Evolutionary conservation across 2,113 vertebrate genomes (phyloP), one percentile per base, ranked within the genome.

Genomic region (Falcunculus frontatus): DNA sequence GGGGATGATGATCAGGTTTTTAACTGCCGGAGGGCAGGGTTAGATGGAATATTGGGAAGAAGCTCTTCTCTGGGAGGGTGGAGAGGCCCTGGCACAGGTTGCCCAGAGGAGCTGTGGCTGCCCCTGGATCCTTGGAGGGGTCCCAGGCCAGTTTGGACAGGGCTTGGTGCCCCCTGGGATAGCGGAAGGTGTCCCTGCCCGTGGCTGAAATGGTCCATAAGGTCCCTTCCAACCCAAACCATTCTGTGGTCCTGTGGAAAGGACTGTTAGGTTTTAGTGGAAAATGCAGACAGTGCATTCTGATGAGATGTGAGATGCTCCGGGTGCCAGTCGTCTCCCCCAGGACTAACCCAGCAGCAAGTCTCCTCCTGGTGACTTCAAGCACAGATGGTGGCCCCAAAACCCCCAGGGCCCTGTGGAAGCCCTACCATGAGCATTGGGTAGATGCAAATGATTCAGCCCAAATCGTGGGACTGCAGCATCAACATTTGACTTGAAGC

Each of bases 131-230:
- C 11, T 23, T 81, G 67, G 29, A 0, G 39, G 8, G 1, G 15
- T 25, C 4, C 5, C 3, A 53, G 79, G 17, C 32, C 42, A 20
- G 15, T 6, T 0, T 92, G 79, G 47, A 29, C 0, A 0, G n/a
- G 23, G 35, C 25, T 67, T 37, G 18, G 56, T 14, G 17, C 33
- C 50, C 0, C 7, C 6, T 63, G 41, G 4, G 0, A 0, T 10
- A 1, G 33, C 8, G 14, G 27, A 11, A 39, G 4, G 6, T 21
- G 11, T 32, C 75, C 32, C 15, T 90, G 46, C 13, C 15, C 1
- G 1, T 19, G 30, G 26, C 4, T 8, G 7, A 1, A 11, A 1
- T n/a, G 26, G 2, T 9, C 10, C 64, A 47, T 33, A 23, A 57
- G 21, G 30, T 22, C 10, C 5, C 11, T 91, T 84, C 14, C 37